phyloP scores from a whole-genome alignment of 2,888 invertebrate species.

The Chrysopilus asiliformis region DNA sequence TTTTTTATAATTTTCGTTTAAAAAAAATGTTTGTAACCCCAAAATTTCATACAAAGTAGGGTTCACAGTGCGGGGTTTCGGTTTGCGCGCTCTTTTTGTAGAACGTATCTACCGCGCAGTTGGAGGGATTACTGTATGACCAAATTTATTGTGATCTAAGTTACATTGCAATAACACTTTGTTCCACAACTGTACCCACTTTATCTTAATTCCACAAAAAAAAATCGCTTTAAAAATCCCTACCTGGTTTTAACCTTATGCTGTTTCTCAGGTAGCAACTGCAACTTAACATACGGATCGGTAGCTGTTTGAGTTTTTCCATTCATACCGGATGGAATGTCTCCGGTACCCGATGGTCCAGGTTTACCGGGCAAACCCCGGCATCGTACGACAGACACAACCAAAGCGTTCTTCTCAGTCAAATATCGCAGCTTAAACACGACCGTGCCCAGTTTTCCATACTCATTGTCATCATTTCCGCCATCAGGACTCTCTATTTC shows the following conservation, averaged over 20 bases:
- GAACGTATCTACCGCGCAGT: no score
- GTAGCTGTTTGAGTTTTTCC: slow-evolving; percentile 36
- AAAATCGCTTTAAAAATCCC: slow-evolving; percentile 6
- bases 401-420: slow-evolving; percentile 76
- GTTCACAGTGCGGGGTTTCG: no score
- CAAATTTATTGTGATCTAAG: no score
- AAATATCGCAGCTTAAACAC: slow-evolving; percentile 85
- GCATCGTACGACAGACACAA: slow-evolving; percentile 85
- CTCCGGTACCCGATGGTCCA: slow-evolving; percentile 41
- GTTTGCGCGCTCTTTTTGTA: no score
- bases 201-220: not conserved
- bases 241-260: slow-evolving; percentile 87
- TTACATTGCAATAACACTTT: no score
- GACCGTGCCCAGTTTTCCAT: slow-evolving; percentile 68
- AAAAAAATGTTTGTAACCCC: no score
- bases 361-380: slow-evolving; percentile 60
- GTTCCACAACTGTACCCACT: no score
- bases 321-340: slow-evolving; percentile 33
- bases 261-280: slow-evolving; percentile 92
- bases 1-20: no score
- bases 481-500: slow-evolving; percentile 20
- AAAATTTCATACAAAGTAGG: no score
- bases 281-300: slow-evolving; percentile 97
- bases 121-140: no score
- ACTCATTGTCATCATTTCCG: slow-evolving; percentile 39